A percentile compares a stretch with the other conserved stretches of the same genome.
These are phyloP conservation scores for Delia radicum DNA, from an alignment of 1,140 invertebrate species.

Conservation along the genomic window DNA sequence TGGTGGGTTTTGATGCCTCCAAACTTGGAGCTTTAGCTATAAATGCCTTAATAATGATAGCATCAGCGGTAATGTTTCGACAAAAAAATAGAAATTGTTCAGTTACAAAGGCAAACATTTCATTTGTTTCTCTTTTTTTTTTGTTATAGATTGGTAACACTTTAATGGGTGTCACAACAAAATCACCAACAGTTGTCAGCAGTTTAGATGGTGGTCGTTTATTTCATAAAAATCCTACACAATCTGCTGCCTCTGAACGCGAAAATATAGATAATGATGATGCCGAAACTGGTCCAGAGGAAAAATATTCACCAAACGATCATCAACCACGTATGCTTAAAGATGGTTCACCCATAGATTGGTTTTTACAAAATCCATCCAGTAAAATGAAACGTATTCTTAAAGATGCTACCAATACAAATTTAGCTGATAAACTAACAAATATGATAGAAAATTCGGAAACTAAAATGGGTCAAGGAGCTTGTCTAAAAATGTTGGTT, in stretches of 20 bases:
- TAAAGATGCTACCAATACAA: slow-evolving; percentile 60
- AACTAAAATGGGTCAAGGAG: slow-evolving; percentile 32
- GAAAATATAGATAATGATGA: neutral
- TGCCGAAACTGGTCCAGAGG: slow-evolving; percentile 35
- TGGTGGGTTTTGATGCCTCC: slow-evolving; percentile 71
- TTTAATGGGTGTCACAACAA: slow-evolving; percentile 30
- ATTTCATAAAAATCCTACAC: neutral
- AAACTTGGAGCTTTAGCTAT: slow-evolving; percentile 76
- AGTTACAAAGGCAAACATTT: neutral
- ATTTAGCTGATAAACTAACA: slow-evolving; percentile 60
- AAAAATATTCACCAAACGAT: slow-evolving; percentile 36
- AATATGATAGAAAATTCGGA: slow-evolving; percentile 63
- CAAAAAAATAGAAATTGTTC: neutral
- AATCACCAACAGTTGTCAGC: neutral
- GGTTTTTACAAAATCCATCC: slow-evolving; percentile 58
- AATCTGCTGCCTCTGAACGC: neutral
- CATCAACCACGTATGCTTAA: slow-evolving; percentile 40
- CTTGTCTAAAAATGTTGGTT: slow-evolving; percentile 70
- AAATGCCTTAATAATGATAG: slow-evolving; percentile 79
- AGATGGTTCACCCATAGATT: slow-evolving; percentile 57
- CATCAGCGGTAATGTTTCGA: slow-evolving; percentile 70
- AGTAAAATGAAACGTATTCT: slow-evolving; percentile 61
- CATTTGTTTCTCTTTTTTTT: neutral
- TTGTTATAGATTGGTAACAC: slow-evolving; percentile 48
- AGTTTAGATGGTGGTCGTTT: neutral